phyloP scores from a whole-genome alignment of 1,140 invertebrate species.

The Conopomorpha cramerella region DNA sequence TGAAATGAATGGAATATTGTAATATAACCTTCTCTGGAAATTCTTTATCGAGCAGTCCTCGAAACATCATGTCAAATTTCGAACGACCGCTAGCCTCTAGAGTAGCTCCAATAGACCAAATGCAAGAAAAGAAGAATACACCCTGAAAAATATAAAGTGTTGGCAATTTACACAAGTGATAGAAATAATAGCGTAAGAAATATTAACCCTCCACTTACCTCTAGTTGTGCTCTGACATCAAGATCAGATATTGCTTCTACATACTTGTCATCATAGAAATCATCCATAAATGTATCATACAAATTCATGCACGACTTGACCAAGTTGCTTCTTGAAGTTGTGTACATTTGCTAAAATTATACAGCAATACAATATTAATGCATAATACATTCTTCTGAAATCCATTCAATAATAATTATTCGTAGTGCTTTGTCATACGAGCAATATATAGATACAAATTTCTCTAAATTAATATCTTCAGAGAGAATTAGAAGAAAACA shows the following conservation, averaged over 20 bases:
- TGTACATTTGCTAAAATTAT: conserved; percentile 75
- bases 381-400: neutral
- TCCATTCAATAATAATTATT: too few relatives aligned
- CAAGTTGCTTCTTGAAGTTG: conserved; percentile 86
- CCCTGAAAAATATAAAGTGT: conserved; percentile 61
- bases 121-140: conserved; percentile 89
- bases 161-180: neutral
- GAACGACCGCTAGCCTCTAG: conserved; percentile 72
- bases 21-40: conserved; percentile 63
- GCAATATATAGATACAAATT: too few relatives aligned
- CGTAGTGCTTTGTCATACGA: too few relatives aligned
- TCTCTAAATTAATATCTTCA: too few relatives aligned
- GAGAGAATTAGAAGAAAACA: too few relatives aligned
- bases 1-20: neutral
- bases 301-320: conserved; percentile 83
- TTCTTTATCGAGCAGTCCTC: conserved; percentile 76
- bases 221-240: conserved; percentile 76
- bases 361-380: too few relatives aligned
- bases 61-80: conserved; percentile 83
- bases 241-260: conserved; percentile 70
- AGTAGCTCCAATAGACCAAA: conserved; percentile 89
- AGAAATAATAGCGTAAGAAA: too few relatives aligned
- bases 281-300: conserved; percentile 87
- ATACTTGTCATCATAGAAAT: conserved; percentile 81
- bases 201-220: conserved; percentile 64